Percentiles rank a stretch among this genome's conserved stretches.
These are phyloP conservation scores for Patagioenas fasciata DNA, from an alignment of 2,113 vertebrate genomes.

Conservation along the genomic window DNA sequence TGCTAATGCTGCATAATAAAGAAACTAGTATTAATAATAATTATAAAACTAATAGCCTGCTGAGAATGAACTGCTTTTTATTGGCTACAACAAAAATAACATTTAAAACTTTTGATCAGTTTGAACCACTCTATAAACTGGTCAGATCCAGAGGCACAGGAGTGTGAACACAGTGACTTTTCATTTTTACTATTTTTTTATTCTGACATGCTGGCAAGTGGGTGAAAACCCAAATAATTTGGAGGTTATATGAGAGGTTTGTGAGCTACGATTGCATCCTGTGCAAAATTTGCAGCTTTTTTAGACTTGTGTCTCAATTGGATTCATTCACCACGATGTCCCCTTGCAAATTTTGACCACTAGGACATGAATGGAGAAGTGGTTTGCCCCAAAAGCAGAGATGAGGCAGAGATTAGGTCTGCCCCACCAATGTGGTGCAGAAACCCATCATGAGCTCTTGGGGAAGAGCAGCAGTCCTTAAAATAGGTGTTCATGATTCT, in stretches of 20 bases:
- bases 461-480: background rate
- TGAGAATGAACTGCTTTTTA: slow-evolving; percentile 33
- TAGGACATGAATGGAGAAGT: background rate
- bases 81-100: slow-evolving; percentile 1
- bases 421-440: too few relatives aligned
- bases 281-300: background rate
- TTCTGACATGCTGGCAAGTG: background rate
- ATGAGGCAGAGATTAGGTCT: background rate
- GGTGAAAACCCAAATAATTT: background rate
- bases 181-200: background rate
- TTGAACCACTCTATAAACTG: background rate
- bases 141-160: background rate
- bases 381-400: background rate
- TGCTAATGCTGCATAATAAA: slow-evolving; percentile 42
- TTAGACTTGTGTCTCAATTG: background rate
- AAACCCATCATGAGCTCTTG: background rate
- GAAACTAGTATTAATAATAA: slow-evolving; percentile 54
- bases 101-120: background rate
- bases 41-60: slow-evolving; percentile 47
- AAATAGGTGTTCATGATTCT: background rate
- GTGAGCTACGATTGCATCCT: background rate
- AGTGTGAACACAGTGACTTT: background rate
- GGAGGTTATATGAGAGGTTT: background rate
- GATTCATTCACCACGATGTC: background rate
- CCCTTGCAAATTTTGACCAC: background rate